Evolutionary conservation across 2,113 vertebrate species (phyloP).

Genomic region (Gymnorhina tibicen): DNA sequence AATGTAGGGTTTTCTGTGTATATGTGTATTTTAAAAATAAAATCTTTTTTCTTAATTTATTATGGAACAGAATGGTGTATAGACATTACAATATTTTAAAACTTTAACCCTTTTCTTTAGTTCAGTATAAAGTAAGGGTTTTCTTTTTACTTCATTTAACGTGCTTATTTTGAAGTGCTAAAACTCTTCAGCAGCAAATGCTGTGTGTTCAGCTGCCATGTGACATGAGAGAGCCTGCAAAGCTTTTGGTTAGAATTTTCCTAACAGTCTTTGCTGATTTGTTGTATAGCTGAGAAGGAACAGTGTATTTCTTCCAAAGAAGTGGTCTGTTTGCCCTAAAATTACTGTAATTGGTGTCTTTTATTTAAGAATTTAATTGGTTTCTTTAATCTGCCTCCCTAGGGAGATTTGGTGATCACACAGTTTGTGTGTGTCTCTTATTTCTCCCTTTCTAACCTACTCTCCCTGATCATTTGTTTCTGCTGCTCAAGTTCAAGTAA

Average conservation of each 20-base stretch:
- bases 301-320: not conserved
- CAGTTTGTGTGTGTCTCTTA: not conserved
- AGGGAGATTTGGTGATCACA: not conserved
- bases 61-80: not conserved
- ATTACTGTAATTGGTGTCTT: not conserved
- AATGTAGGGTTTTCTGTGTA: not conserved
- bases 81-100: not conserved
- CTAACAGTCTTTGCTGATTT: not conserved
- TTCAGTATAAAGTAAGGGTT: not conserved
- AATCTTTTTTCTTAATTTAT: not conserved
- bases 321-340: not conserved
- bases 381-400: not conserved
- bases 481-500: not conserved
- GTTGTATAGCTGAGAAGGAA: not conserved
- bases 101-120: not conserved
- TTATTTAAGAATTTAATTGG: not conserved
- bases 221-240: not conserved
- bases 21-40: not conserved
- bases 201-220: not conserved
- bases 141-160: not conserved
- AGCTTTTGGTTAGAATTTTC: not conserved
- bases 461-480: not conserved
- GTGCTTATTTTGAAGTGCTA: not conserved
- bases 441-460: not conserved
- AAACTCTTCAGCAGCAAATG: not conserved